Evolutionary conservation across 2,113 vertebrate species (phyloP).

Genomic region (Poicephalus gulielmi): DNA sequence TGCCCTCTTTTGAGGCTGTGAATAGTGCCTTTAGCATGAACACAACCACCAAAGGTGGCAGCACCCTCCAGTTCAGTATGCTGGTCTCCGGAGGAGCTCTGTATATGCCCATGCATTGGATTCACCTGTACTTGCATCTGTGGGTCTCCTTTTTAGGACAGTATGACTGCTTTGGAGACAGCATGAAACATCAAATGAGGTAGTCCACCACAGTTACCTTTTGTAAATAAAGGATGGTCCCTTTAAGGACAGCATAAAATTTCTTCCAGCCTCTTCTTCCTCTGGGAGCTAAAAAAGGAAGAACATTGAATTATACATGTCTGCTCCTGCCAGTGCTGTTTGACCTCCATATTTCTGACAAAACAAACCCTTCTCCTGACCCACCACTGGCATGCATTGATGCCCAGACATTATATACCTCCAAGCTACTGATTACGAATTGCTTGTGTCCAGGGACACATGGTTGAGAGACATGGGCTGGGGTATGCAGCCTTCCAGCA

Average conservation of each 20-base stretch:
- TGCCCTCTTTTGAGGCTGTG: background rate
- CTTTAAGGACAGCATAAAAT: slow-evolving; percentile 96
- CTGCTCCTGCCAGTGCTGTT: background rate
- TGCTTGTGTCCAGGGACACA: background rate
- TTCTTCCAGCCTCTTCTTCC: slow-evolving; percentile 98
- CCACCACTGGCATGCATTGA: background rate
- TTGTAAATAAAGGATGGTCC: slow-evolving; percentile 95
- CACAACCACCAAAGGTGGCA: background rate
- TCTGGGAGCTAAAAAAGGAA: slow-evolving; percentile 83
- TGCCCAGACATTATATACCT: background rate
- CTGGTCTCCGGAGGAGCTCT: background rate
- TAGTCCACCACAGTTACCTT: slow-evolving; percentile 79
- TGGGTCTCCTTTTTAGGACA: background rate
- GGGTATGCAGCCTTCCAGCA: background rate
- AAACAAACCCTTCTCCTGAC: background rate
- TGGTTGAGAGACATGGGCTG: background rate
- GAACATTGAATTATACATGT: background rate
- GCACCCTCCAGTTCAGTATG: background rate
- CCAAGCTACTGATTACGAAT: background rate
- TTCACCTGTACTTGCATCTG: background rate
- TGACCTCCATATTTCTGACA: background rate
- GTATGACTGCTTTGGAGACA: background rate
- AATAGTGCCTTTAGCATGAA: background rate
- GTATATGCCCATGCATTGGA: background rate
- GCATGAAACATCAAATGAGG: background rate